Conservation (phyloP, 2,888 invertebrate species). For the Parnassius apollo region DNA sequence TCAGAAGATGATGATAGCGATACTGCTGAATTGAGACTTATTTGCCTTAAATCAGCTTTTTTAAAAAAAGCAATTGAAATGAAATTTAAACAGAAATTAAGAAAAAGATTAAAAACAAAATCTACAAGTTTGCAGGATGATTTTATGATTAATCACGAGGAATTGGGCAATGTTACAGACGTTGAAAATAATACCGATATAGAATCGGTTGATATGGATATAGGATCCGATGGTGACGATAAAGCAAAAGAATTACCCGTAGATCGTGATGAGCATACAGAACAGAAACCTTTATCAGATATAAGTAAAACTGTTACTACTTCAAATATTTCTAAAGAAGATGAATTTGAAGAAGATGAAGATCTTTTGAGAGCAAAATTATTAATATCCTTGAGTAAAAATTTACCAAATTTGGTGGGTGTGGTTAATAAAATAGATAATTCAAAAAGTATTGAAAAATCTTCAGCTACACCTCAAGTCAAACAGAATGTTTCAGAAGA, state of each 20-base stretch:
- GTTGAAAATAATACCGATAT: constrained; percentile 69
- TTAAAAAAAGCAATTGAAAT: constrained; percentile 83
- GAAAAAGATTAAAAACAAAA: constrained; percentile 57
- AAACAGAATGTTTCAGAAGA: constrained; percentile 46
- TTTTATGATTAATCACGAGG: constrained; percentile 41
- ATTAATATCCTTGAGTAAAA: constrained; percentile 81
- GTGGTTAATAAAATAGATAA: constrained; percentile 41
- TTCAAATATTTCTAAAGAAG: constrained; percentile 34
- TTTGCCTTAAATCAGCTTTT: constrained; percentile 85
- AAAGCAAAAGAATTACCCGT: constrained; percentile 51
- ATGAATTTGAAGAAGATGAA: constrained; percentile 81
- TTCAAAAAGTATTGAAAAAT: constrained; percentile 28
- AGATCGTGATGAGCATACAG: constrained; percentile 26
- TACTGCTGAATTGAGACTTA: constrained; percentile 82
- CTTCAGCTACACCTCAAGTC: constrained; percentile 29
- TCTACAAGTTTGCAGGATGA: constrained; percentile 57
- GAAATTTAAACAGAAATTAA: constrained; percentile 70
- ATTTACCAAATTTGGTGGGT: constrained; percentile 67
- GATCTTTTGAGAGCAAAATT: constrained; percentile 82
- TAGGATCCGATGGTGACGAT: constrained; percentile 70
- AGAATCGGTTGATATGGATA: constrained; percentile 78
- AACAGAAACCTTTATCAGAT: constrained; percentile 11
- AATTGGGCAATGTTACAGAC: constrained; percentile 34
- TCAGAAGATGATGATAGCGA: constrained; percentile 82
- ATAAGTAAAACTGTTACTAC: constrained; percentile 7